Percentiles rank a stretch among this genome's conserved stretches.
These are phyloP conservation scores for Agonum fuliginosum DNA, from an alignment of 2,888 invertebrate species.

Conservation along the genomic window DNA sequence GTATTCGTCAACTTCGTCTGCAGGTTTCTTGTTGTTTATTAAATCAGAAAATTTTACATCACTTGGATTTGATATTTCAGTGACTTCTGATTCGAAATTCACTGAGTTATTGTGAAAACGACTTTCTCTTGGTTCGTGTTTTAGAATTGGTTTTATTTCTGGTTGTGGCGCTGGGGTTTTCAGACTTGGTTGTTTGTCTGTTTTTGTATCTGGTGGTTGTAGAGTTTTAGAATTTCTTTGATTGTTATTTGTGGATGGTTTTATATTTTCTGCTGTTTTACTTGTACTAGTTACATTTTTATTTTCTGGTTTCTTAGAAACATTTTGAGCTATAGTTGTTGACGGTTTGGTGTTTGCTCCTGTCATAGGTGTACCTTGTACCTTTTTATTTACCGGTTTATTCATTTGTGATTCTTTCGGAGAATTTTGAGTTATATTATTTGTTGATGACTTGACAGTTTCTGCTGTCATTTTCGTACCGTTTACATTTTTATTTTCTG, in stretches of 20 bases:
- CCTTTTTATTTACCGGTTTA: neutral
- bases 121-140: neutral
- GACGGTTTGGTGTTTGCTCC: neutral
- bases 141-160: neutral
- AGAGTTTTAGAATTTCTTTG: neutral
- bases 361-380: neutral
- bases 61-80: neutral
- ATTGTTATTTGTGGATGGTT: neutral
- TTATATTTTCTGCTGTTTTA: neutral
- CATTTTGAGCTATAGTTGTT: neutral
- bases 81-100: neutral
- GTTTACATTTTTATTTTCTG: no score
- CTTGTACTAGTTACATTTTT: no score
- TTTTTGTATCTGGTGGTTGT: neutral
- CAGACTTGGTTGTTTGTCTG: neutral
- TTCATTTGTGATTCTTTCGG: neutral
- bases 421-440: neutral
- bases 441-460: no score
- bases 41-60: neutral
- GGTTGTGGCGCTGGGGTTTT: neutral
- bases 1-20: neutral
- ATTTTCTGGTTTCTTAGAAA: neutral
- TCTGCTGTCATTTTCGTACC: no score
- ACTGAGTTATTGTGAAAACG: neutral
- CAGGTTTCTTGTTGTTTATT: constrained; percentile 1